These are phyloP conservation scores for Argentina silus DNA, from an alignment of 2,797 vertebrate species.

Conservation along the genomic window DNA sequence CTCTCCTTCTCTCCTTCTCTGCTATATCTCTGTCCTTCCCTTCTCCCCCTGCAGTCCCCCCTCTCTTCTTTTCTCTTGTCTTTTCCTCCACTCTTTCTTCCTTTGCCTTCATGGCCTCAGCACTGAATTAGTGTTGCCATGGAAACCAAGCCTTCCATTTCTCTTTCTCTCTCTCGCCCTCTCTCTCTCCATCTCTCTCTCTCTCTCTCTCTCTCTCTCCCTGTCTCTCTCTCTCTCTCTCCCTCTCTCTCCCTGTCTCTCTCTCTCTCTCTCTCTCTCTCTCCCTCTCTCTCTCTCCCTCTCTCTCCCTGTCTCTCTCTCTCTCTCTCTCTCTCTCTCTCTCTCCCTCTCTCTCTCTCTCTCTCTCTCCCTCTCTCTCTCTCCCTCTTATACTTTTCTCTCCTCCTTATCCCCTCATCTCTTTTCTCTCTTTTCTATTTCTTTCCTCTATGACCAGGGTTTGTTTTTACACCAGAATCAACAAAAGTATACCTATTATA, in stretches of 20 bases:
- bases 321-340: too few relatives aligned
- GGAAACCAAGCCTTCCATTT: conserved; percentile 38
- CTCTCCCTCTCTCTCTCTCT: conserved; percentile 4
- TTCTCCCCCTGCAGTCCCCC: conserved; percentile 31
- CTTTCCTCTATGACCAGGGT: too few relatives aligned
- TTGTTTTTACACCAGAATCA: too few relatives aligned
- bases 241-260: conserved; percentile 19
- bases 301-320: conserved; percentile 19
- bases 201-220: neutral
- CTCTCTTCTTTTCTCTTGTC: conserved; percentile 9
- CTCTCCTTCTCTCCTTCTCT: conserved; percentile 32
- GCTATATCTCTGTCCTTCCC: conserved; percentile 46
- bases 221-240: conserved; percentile 11
- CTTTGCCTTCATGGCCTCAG: conserved; percentile 37
- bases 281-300: neutral
- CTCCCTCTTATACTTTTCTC: too few relatives aligned
- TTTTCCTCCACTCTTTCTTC: conserved; percentile 21
- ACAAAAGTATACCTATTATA: too few relatives aligned
- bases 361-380: neutral
- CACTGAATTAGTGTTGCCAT: conserved; percentile 60
- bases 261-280: neutral
- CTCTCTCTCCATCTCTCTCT: neutral
- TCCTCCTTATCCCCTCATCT: too few relatives aligned
- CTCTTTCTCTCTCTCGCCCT: conserved; percentile 3
- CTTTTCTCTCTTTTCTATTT: too few relatives aligned